Conservation (phyloP, 2,797 vertebrate species). For the Natrix natrix region DNA sequence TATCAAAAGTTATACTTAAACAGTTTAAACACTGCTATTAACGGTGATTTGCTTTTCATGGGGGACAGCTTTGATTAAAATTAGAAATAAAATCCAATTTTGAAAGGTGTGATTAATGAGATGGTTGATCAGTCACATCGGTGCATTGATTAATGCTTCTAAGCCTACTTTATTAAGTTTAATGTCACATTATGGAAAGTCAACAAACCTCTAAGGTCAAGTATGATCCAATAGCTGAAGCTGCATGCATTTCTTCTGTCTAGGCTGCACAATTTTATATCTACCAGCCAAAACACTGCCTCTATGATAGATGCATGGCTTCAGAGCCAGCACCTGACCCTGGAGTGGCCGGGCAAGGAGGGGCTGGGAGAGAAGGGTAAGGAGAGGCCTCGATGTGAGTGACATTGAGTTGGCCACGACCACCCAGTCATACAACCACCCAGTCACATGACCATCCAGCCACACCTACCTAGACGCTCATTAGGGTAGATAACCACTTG, state of each 20-base stretch:
- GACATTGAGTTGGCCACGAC: accelerated
- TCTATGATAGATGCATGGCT: neutral
- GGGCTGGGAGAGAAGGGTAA: too few species aligned
- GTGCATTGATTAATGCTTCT: conserved; percentile 12
- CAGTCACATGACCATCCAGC: too few species aligned
- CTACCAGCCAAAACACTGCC: neutral
- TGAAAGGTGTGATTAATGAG: conserved; percentile 33
- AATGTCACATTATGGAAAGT: conserved; percentile 7
- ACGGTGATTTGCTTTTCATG: conserved; percentile 3
- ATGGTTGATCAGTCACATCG: conserved; percentile 15
- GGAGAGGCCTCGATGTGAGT: too few species aligned
- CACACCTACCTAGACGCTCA: too few species aligned
- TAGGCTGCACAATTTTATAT: neutral
- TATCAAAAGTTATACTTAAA: conserved; percentile 2
- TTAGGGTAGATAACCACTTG: too few species aligned
- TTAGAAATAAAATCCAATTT: conserved; percentile 30
- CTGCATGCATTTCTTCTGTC: neutral
- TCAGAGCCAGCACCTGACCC: neutral
- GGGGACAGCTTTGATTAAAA: conserved; percentile 23
- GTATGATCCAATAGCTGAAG: neutral
- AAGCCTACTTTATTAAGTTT: conserved; percentile 13
- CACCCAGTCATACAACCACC: too few species aligned
- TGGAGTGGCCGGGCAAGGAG: neutral
- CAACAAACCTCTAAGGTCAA: neutral
- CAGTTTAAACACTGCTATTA: neutral